Conservation (phyloP, 2,797 vertebrate genomes). For the Simalia tracyae region DNA sequence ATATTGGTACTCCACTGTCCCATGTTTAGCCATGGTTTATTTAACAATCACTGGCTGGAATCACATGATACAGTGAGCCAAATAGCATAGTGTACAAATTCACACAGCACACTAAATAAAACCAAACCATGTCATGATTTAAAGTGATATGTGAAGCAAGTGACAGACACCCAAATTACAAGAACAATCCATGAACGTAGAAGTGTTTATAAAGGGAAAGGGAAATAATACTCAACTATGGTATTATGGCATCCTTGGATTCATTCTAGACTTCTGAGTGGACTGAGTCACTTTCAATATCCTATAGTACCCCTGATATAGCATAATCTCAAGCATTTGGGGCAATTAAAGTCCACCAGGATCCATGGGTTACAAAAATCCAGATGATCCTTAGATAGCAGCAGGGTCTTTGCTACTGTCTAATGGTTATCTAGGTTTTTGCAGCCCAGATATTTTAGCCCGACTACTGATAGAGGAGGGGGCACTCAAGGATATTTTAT, state of each 20-base stretch:
- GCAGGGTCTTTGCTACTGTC: too few species aligned
- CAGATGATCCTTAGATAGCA: too few species aligned
- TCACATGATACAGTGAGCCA: not conserved
- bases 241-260: not conserved
- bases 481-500: not conserved
- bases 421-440: not conserved
- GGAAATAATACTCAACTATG: not conserved
- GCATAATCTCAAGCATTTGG: not conserved
- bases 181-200: not conserved
- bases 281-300: not conserved
- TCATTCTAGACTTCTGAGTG: not conserved
- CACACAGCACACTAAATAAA: not conserved
- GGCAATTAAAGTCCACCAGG: not conserved
- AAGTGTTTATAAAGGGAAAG: not conserved
- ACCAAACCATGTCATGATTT: not conserved
- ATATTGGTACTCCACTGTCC: not conserved
- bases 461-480: not conserved
- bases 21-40: not conserved
- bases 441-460: not conserved
- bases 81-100: not conserved
- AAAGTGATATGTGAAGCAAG: not conserved
- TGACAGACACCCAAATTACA: not conserved
- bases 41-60: not conserved
- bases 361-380: not conserved
- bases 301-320: not conserved